phyloP scores from a whole-genome alignment of 2,113 vertebrate genomes.

The Cromileptes altivelis region DNA sequence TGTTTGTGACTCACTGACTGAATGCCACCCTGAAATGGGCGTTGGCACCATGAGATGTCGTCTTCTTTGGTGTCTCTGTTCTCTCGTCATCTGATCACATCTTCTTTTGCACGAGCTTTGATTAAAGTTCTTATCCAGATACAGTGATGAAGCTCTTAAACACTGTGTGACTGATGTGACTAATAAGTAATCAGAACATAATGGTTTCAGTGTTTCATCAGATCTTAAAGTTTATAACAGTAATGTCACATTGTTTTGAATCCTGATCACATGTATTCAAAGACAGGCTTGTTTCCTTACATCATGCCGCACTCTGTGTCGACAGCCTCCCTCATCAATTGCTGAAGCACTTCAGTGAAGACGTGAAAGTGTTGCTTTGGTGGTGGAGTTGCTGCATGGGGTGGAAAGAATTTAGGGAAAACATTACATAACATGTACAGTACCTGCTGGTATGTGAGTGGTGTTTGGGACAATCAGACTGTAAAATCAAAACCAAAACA shows the following conservation, averaged over 20 bases:
- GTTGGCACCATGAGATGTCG: conserved; percentile 10
- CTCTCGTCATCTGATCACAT: conserved; percentile 20
- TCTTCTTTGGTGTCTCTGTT: conserved; percentile 37
- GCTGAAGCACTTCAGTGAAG: neutral
- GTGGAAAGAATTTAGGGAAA: neutral
- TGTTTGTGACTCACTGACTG: conserved; percentile 52
- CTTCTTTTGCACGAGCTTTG: conserved; percentile 23
- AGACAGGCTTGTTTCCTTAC: neutral
- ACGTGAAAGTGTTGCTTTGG: neutral
- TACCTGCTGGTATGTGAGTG: conserved; percentile 1
- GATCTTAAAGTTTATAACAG: neutral
- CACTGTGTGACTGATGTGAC: neutral
- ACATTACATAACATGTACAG: neutral
- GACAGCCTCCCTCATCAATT: neutral
- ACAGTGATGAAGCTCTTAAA: neutral
- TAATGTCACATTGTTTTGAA: neutral
- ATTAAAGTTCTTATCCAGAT: conserved; percentile 16
- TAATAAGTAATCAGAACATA: neutral
- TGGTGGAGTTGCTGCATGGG: neutral
- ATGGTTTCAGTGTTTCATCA: neutral
- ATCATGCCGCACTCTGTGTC: neutral
- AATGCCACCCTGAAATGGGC: conserved; percentile 29
- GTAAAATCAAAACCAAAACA: conserved; percentile 32
- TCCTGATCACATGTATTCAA: neutral
- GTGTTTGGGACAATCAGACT: conserved; percentile 11